Conservation (phyloP, 2,888 invertebrate genomes). For the Thereva unica region DNA sequence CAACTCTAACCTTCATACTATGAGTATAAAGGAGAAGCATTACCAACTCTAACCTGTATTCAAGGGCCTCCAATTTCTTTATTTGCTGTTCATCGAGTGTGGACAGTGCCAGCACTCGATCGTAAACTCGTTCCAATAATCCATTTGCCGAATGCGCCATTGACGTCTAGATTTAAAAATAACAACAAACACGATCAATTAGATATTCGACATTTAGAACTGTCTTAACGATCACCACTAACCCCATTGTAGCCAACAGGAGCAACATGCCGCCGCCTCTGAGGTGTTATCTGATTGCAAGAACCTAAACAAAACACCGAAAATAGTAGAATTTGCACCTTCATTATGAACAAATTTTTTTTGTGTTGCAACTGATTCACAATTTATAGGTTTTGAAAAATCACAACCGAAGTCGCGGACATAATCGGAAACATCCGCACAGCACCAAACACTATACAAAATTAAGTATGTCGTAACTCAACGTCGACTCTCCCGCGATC, state of each 20-base stretch:
- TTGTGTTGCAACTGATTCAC: too few relatives aligned
- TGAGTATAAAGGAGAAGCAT: too few relatives aligned
- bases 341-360: not conserved
- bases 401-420: too few relatives aligned
- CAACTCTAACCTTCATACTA: too few relatives aligned
- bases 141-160: slow-evolving; percentile 46
- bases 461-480: too few relatives aligned
- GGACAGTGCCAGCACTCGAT: slow-evolving; percentile 53
- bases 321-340: slow-evolving; percentile 5
- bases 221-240: slow-evolving; percentile 16
- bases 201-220: not conserved
- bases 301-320: slow-evolving; percentile 18
- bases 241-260: slow-evolving; percentile 20
- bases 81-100: slow-evolving; percentile 55
- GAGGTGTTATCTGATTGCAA: slow-evolving; percentile 13
- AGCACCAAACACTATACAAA: too few relatives aligned
- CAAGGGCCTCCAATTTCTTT: slow-evolving; percentile 53
- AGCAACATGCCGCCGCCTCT: slow-evolving; percentile 24
- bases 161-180: slow-evolving; percentile 9
- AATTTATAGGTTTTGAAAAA: too few relatives aligned
- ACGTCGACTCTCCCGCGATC: too few relatives aligned
- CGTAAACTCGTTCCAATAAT: slow-evolving; percentile 52
- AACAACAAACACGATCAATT: slow-evolving; percentile 21
- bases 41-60: slow-evolving; percentile 54
- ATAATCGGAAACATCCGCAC: too few relatives aligned